Evolutionary conservation across 2,113 vertebrate species (phyloP), one percentile per base, ranked within the genome.

Genomic region (Emydocephalus ijimae): DNA sequence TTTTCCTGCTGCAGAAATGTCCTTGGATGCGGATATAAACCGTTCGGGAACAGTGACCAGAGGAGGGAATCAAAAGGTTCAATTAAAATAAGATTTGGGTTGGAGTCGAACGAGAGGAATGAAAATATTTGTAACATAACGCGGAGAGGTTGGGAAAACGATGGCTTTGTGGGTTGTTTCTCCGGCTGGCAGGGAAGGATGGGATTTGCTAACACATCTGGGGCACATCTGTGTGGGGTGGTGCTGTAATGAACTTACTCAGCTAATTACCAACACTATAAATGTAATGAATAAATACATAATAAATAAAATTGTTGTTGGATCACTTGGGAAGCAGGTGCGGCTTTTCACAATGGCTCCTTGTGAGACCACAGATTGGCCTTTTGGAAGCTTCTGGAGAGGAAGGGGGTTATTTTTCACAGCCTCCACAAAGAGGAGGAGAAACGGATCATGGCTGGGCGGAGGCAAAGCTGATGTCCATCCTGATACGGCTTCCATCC

Each of bases 31-130:
- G 0, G 98, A 99, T 29, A 94, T 97, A n/a, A 97, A 96, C 95
- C 97, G 98, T 91, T 98, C 98, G 0, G 98, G 97, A 0, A 90
- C 95, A 0, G 97, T 98, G 94, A 97, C 98, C 96, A 95, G 95
- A 90, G 98, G 97, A 57, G 97, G 97, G 91, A 95, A 98, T 23
- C 97, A 99, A 87, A 99, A 99, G 98, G 99, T 98, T 95, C 11
- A 45, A 18, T 98, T 95, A 24, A 59, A 29, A 50, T 10, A 59
- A 61, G 21, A 24, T 14, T 6, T 45, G 5, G 8, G 0, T 56
- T 23, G 4, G 15, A 39, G 45, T 45, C 5, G 45, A 45, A 45
- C 0, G 45, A 45, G 1, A 0, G 12, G 50, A 2, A 88, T 1
- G 50, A 20, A 88, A n/a, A 34, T 1, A 20, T 7, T 20, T 34